Evolutionary conservation across 2,113 vertebrate species (phyloP).

Genomic region (Malurus cyaneus): DNA sequence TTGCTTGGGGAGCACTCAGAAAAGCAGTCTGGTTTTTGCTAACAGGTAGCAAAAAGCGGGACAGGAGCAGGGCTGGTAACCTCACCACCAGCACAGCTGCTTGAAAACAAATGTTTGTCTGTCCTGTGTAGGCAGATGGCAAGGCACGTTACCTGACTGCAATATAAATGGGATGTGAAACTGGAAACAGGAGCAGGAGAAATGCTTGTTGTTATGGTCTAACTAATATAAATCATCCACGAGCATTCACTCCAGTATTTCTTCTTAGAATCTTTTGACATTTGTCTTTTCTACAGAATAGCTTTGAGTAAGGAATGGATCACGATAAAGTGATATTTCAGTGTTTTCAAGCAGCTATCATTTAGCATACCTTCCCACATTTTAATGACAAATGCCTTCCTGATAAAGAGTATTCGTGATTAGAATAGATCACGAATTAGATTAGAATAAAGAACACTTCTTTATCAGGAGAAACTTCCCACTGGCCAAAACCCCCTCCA

Average conservation of each 20-base stretch:
- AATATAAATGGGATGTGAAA: not conserved
- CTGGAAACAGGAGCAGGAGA: not conserved
- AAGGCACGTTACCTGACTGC: not conserved
- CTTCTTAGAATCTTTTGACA: not conserved
- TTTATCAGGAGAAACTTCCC: not conserved
- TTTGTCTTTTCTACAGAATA: not conserved
- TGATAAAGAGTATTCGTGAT: not conserved
- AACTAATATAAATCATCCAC: not conserved
- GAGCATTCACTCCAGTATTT: not conserved
- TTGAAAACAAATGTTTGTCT: constrained; percentile 25
- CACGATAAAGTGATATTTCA: not conserved
- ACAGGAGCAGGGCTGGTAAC: not conserved
- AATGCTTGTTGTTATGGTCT: not conserved
- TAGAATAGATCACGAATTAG: not conserved
- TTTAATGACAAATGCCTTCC: not conserved
- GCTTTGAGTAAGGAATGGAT: not conserved
- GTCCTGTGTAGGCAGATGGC: not conserved
- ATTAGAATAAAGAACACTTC: too few species aligned
- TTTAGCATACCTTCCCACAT: not conserved
- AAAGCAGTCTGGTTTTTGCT: not conserved
- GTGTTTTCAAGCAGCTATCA: not conserved
- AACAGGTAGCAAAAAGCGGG: not conserved
- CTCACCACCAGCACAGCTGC: constrained; percentile 23
- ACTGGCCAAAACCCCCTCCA: not conserved
- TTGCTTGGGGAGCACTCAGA: constrained; percentile 3